Evolutionary conservation across 2,888 invertebrate species (phyloP).

Genomic region (Neelides folsomi): DNA sequence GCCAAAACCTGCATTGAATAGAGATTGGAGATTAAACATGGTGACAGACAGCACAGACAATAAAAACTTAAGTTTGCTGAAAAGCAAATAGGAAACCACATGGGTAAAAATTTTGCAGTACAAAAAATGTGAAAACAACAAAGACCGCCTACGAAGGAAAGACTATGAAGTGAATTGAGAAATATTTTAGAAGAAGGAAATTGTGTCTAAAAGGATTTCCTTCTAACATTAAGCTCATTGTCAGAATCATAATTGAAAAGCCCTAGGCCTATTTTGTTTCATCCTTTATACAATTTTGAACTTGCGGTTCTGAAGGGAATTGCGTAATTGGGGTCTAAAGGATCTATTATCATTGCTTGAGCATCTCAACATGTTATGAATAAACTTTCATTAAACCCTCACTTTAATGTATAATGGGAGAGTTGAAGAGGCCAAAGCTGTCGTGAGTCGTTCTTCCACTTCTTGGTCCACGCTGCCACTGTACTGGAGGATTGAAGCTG

Average conservation of each 20-base stretch:
- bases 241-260: too few relatives aligned
- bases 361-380: not conserved
- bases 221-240: too few relatives aligned
- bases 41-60: too few relatives aligned
- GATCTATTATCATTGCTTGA: not conserved
- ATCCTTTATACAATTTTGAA: not conserved
- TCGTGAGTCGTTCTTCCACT: conserved; percentile 45
- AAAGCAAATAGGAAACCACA: too few relatives aligned
- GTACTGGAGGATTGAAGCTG: conserved; percentile 46
- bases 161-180: too few relatives aligned
- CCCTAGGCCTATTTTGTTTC: not conserved
- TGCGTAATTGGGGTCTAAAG: not conserved
- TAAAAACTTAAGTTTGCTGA: too few relatives aligned
- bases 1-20: conserved; percentile 42
- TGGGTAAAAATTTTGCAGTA: too few relatives aligned
- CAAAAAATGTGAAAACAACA: too few relatives aligned
- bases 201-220: too few relatives aligned
- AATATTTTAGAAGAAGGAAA: too few relatives aligned
- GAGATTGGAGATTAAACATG: too few relatives aligned
- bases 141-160: too few relatives aligned
- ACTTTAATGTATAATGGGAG: conserved; percentile 58
- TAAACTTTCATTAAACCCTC: conserved; percentile 9
- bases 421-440: conserved; percentile 51
- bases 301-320: not conserved
- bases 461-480: conserved; percentile 50